Percentiles rank a stretch among this genome's conserved stretches.
Evolutionary conservation across 2,113 vertebrate species (phyloP).

Genomic region (Ptyas mucosa): DNA sequence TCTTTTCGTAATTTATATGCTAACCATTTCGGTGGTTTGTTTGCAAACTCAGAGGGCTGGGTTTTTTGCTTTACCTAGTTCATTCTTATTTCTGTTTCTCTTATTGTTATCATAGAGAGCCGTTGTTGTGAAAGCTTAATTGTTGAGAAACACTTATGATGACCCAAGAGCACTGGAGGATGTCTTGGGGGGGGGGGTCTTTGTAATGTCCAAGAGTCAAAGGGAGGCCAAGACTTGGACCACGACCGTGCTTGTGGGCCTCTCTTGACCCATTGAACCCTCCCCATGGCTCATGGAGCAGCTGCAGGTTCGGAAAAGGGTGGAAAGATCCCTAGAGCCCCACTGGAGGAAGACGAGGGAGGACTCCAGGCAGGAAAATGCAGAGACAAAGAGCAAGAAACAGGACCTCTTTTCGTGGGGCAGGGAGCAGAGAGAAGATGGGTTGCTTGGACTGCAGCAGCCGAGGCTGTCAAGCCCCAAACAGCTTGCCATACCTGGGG

Average conservation of each 20-base stretch:
- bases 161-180: too few species aligned
- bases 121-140: background rate
- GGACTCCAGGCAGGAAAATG: background rate
- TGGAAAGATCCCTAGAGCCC: too few species aligned
- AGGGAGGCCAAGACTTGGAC: too few species aligned
- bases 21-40: background rate
- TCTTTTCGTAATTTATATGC: background rate
- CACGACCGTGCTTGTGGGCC: too few species aligned
- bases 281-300: too few species aligned
- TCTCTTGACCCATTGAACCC: too few species aligned
- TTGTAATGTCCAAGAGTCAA: too few species aligned
- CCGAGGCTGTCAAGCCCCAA: too few species aligned
- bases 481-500: too few species aligned
- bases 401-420: background rate
- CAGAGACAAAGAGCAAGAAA: background rate
- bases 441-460: background rate
- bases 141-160: background rate
- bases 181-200: too few species aligned
- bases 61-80: background rate
- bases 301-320: too few species aligned
- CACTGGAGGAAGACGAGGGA: too few species aligned
- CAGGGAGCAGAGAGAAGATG: background rate
- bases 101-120: background rate
- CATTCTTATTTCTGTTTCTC: background rate
- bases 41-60: background rate